phyloP scores from a whole-genome alignment of 2,888 invertebrate species.

The Calliscelio sp. region DNA sequence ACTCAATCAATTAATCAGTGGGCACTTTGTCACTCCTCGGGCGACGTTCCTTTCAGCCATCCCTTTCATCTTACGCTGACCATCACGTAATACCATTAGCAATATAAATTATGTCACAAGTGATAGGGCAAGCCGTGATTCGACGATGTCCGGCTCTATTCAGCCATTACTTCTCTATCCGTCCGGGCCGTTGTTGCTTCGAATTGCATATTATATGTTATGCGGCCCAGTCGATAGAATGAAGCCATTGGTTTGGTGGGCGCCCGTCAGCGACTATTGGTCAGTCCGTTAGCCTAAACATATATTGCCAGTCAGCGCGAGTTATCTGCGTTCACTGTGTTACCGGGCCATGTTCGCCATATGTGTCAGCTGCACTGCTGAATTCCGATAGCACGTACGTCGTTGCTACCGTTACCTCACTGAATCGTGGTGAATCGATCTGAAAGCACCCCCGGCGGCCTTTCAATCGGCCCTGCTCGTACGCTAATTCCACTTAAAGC shows the following conservation, averaged over 20 bases:
- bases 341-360: slow-evolving; percentile 77
- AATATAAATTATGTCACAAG: slow-evolving; percentile 60
- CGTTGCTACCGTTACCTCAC: slow-evolving; percentile 77
- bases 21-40: slow-evolving; percentile 23
- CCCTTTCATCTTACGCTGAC: slow-evolving; percentile 47
- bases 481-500: slow-evolving; percentile 67
- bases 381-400: slow-evolving; percentile 81
- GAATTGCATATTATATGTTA: slow-evolving; percentile 66
- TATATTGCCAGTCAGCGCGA: slow-evolving; percentile 83
- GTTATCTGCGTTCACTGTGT: slow-evolving; percentile 85
- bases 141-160: slow-evolving; percentile 59
- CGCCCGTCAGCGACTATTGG: slow-evolving; percentile 80
- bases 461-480: slow-evolving; percentile 66
- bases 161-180: slow-evolving; percentile 62
- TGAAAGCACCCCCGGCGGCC: slow-evolving; percentile 62
- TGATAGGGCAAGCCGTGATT: slow-evolving; percentile 56
- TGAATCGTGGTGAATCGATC: slow-evolving; percentile 75
- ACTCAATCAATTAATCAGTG: slow-evolving; percentile 41
- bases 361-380: slow-evolving; percentile 83
- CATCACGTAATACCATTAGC: slow-evolving; percentile 57
- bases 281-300: slow-evolving; percentile 78
- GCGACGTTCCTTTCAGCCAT: slow-evolving; percentile 28
- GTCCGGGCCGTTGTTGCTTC: slow-evolving; percentile 52
- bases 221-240: slow-evolving; percentile 51
- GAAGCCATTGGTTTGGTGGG: slow-evolving; percentile 62